Percentiles rank a stretch among this genome's conserved stretches.
Evolutionary conservation across 2,797 vertebrate genomes (phyloP).

Genomic region (Peromyscus aztecus): DNA sequence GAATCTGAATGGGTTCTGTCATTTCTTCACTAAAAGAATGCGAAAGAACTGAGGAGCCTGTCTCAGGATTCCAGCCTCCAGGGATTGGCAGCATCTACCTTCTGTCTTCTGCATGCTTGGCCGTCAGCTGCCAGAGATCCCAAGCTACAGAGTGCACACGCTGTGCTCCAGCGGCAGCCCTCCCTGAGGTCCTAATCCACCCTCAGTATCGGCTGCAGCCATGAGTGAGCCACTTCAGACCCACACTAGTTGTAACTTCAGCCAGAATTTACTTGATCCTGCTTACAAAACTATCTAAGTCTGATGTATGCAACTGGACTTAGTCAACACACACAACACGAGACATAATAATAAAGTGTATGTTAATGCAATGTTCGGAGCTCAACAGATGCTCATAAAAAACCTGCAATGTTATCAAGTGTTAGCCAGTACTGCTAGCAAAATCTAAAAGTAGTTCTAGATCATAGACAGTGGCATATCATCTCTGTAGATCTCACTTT

Average conservation of each 20-base stretch:
- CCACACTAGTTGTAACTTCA: not conserved
- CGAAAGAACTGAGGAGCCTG: not conserved
- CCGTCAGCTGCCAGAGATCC: not conserved
- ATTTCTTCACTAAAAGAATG: not conserved
- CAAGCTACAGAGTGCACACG: not conserved
- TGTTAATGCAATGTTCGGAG: not conserved
- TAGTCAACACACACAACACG: not conserved
- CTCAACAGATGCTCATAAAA: not conserved
- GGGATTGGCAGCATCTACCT: not conserved
- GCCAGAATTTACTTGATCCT: not conserved
- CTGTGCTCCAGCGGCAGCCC: not conserved
- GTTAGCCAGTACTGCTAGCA: not conserved
- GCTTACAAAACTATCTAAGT: not conserved
- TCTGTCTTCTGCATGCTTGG: not conserved
- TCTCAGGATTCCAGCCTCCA: not conserved
- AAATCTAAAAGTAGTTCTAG: slow-evolving; percentile 28
- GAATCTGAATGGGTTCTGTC: not conserved
- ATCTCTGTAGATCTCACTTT: not conserved
- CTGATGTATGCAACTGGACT: not conserved
- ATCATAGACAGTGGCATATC: not conserved
- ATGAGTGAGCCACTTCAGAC: not conserved
- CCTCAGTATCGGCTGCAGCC: not conserved
- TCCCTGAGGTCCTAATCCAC: not conserved
- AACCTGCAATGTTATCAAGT: not conserved
- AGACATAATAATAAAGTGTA: not conserved